A percentile compares a stretch with the other conserved stretches of the same genome.
These are phyloP conservation scores for Meiosimyza decipiens DNA, from an alignment of 2,888 invertebrate genomes.

Conservation along the genomic window DNA sequence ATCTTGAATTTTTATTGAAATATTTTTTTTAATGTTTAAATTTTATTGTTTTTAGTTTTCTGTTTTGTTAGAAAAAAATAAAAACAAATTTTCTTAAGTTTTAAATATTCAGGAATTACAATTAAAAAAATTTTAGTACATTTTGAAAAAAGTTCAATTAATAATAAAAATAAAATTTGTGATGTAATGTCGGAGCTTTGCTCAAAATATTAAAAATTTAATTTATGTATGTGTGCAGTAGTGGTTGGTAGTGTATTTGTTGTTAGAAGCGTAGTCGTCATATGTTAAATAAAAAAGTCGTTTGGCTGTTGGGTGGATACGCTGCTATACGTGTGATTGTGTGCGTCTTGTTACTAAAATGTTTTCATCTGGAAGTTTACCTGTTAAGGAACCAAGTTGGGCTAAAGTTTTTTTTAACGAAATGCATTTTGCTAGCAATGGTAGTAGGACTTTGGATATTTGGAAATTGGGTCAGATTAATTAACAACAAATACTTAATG, in stretches of 20 bases:
- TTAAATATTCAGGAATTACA: conserved; percentile 5
- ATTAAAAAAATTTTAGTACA: background rate
- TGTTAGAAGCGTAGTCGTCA: conserved; percentile 12
- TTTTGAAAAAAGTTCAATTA: background rate
- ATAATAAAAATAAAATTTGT: conserved; percentile 27
- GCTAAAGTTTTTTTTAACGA: too few relatives aligned
- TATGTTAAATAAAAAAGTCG: too few relatives aligned
- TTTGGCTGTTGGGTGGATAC: too few relatives aligned
- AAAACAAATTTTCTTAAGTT: too few relatives aligned
- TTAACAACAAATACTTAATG: too few relatives aligned
- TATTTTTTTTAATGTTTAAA: too few relatives aligned
- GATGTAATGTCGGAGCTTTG: too few relatives aligned
- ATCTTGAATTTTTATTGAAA: background rate
- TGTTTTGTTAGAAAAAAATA: background rate
- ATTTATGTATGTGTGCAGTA: conserved; percentile 33
- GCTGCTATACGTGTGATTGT: conserved; percentile 10
- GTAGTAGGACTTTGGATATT: conserved; percentile 10
- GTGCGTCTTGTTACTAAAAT: conserved; percentile 22
- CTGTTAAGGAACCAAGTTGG: too few relatives aligned
- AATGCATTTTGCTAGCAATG: conserved; percentile 11
- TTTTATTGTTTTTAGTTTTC: background rate
- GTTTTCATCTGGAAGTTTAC: background rate
- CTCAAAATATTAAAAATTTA: conserved; percentile 4
- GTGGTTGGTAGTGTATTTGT: conserved; percentile 21
- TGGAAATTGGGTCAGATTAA: too few relatives aligned